A percentile compares a stretch with the other conserved stretches of the same genome.
Evolutionary conservation across 2,113 vertebrate species (phyloP).

Genomic region (Accipiter virgatus): DNA sequence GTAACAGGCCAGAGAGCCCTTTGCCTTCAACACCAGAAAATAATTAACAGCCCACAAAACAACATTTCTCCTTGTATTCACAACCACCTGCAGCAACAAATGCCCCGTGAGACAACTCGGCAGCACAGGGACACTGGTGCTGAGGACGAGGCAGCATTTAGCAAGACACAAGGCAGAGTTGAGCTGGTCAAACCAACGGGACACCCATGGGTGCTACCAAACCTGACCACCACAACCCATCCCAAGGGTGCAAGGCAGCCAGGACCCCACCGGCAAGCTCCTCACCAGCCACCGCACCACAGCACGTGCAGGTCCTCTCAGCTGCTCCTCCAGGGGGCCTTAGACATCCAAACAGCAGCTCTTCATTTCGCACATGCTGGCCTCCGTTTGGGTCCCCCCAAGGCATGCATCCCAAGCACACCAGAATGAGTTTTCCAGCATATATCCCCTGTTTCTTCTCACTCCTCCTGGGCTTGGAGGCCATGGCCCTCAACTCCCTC

Average conservation of each 20-base stretch:
- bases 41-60: background rate
- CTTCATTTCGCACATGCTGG: background rate
- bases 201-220: background rate
- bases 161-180: background rate
- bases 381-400: background rate
- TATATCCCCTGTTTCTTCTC: background rate
- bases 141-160: background rate
- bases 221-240: background rate
- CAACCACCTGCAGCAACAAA: background rate
- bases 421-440: background rate
- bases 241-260: background rate
- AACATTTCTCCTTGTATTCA: background rate
- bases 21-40: background rate
- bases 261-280: background rate
- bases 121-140: accelerated
- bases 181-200: background rate
- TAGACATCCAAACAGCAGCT: background rate
- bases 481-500: background rate
- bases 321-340: background rate
- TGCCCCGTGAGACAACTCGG: background rate
- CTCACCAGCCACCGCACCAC: accelerated
- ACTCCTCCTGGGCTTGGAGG: background rate
- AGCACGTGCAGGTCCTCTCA: background rate
- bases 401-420: background rate
- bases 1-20: background rate